phyloP scores from a whole-genome alignment of 2,888 invertebrate species.

The Leistus spinibarbis region DNA sequence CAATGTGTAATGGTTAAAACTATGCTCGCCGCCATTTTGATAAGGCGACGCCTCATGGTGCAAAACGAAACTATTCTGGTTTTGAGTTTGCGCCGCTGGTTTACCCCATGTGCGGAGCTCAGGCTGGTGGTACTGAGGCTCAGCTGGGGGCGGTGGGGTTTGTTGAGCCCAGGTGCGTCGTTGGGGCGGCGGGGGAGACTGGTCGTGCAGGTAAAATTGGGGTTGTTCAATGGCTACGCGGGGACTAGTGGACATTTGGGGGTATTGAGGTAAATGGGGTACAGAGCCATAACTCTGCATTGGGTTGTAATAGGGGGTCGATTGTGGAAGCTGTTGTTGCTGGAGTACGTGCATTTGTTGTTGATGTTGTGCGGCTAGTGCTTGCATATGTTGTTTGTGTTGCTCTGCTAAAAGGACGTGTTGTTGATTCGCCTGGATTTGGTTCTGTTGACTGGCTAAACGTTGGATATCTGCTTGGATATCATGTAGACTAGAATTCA shows the following conservation, averaged over 20 bases:
- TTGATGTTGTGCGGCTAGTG: conserved; percentile 64
- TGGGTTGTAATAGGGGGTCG: conserved; percentile 42
- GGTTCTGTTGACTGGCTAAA: conserved; percentile 81
- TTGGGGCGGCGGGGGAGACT: conserved; percentile 57
- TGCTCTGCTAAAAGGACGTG: conserved; percentile 63
- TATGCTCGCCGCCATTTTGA: conserved; percentile 70
- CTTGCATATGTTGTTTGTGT: conserved; percentile 64
- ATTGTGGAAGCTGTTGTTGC: conserved; percentile 44
- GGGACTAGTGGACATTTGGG: conserved; percentile 51
- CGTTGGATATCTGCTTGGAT: conserved; percentile 93
- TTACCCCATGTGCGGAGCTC: conserved; percentile 55
- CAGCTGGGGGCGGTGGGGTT: conserved; percentile 36
- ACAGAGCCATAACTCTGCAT: conserved; percentile 56
- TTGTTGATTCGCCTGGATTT: conserved; percentile 67
- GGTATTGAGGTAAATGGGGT: conserved; percentile 59
- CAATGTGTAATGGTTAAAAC: conserved; percentile 64
- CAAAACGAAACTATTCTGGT: conserved; percentile 64
- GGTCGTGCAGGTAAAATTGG: conserved; percentile 80
- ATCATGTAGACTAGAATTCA: conserved; percentile 93
- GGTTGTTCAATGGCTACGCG: conserved; percentile 32
- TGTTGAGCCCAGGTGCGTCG: conserved; percentile 50
- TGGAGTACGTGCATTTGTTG: conserved; percentile 27
- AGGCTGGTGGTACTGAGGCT: conserved; percentile 47
- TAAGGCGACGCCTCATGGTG: conserved; percentile 66
- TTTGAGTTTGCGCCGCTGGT: conserved; percentile 50